Evolutionary conservation across 2,113 vertebrate species (phyloP).

Genomic region (Accipiter virgatus): DNA sequence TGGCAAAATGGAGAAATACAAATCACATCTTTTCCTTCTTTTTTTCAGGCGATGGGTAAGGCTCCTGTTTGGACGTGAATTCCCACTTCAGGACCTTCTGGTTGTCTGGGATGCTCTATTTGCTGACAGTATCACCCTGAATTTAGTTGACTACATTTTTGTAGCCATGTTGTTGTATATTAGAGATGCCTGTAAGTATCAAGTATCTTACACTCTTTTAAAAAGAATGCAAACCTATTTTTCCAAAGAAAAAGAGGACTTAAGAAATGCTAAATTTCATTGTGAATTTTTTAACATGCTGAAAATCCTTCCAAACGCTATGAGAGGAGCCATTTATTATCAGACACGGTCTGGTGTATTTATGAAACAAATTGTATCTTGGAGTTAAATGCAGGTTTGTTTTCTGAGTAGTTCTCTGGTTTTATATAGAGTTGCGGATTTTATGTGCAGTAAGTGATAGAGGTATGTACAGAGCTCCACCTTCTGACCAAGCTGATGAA

Average conservation of each 20-base stretch:
- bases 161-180: conserved; percentile 98
- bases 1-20: not conserved
- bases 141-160: conserved; percentile 96
- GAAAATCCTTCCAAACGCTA: not conserved
- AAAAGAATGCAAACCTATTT: not conserved
- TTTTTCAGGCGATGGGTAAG: conserved; percentile 91
- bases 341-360: conserved; percentile 23
- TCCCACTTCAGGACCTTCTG: conserved; percentile 93
- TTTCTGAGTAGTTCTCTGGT: conserved; percentile 48
- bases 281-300: not conserved
- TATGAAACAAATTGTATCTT: conserved; percentile 50
- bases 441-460: not conserved
- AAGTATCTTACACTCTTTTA: not conserved
- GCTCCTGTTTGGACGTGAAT: conserved; percentile 93
- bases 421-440: conserved; percentile 27
- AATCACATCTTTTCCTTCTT: not conserved
- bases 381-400: conserved; percentile 51
- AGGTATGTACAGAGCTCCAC: conserved; percentile 78
- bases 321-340: not conserved
- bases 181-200: conserved; percentile 89
- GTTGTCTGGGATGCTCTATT: conserved; percentile 97
- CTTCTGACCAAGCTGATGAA: conserved; percentile 69
- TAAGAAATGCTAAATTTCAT: not conserved
- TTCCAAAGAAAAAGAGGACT: not conserved
- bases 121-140: conserved; percentile 90